Evolutionary conservation across 2,888 invertebrate species (phyloP).

Genomic region (Himalopsyche kuldschensis): DNA sequence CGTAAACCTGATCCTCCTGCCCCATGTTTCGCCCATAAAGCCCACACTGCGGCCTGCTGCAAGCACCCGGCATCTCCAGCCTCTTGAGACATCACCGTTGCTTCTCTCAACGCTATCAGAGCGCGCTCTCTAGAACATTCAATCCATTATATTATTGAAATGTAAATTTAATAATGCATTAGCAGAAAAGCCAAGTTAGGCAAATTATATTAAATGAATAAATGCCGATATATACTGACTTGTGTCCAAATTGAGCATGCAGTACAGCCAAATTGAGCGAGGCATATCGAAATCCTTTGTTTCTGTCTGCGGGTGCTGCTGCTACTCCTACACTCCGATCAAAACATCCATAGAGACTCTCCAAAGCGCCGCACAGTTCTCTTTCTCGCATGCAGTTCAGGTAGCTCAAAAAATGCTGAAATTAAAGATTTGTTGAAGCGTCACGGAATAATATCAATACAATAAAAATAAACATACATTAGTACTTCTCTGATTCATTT

Average conservation of each 20-base stretch:
- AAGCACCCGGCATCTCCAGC: constrained; percentile 83
- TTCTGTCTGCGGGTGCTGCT: constrained; percentile 49
- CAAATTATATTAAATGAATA: not conserved
- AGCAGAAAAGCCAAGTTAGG: too few species aligned
- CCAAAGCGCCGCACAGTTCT: constrained; percentile 83
- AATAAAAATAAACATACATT: too few species aligned
- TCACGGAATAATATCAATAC: too few species aligned
- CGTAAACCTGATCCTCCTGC: constrained; percentile 40
- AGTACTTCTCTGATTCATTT: too few species aligned
- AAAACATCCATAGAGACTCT: constrained; percentile 81
- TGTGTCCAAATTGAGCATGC: constrained; percentile 83
- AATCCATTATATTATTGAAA: not conserved
- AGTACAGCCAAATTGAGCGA: constrained; percentile 88
- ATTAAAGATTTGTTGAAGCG: not conserved
- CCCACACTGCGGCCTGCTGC: constrained; percentile 84
- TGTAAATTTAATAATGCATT: too few species aligned
- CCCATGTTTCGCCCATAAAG: constrained; percentile 51
- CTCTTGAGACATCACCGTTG: constrained; percentile 85
- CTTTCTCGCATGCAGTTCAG: constrained; percentile 84
- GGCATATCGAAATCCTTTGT: constrained; percentile 80
- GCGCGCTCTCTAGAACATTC: constrained; percentile 68
- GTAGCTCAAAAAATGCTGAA: constrained; percentile 88
- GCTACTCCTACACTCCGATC: constrained; percentile 61
- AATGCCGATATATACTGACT: constrained; percentile 52
- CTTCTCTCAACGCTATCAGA: constrained; percentile 80